phyloP scores from a whole-genome alignment of 1,140 invertebrate species.

The Leptinotarsa undecemlineata region DNA sequence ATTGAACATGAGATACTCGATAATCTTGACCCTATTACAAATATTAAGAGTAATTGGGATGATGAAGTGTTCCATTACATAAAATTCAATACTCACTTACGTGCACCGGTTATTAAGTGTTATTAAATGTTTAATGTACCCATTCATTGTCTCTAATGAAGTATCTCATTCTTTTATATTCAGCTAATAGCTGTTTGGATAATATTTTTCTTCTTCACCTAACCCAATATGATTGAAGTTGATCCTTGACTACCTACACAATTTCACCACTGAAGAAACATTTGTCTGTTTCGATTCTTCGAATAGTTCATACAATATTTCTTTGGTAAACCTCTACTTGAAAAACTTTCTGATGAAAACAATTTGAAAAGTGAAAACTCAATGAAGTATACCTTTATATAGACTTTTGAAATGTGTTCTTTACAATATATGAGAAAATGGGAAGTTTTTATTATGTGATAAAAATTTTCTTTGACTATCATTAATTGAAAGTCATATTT shows the following conservation, averaged over 20 bases:
- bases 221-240: neutral
- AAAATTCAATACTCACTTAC: neutral
- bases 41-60: slow-evolving; percentile 28
- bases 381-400: too few species aligned
- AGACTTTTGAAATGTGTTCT: too few species aligned
- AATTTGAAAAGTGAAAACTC: too few species aligned
- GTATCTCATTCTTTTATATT: neutral
- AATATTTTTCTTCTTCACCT: slow-evolving; percentile 7
- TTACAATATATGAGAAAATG: too few species aligned
- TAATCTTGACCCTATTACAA: slow-evolving; percentile 29
- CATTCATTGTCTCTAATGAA: neutral
- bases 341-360: too few species aligned
- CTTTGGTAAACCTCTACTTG: too few species aligned
- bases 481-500: too few species aligned
- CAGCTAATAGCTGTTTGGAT: neutral
- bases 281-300: too few species aligned
- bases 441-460: too few species aligned
- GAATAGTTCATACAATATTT: too few species aligned
- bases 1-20: slow-evolving; percentile 13
- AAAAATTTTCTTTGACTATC: too few species aligned
- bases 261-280: too few species aligned
- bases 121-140: slow-evolving; percentile 4
- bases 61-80: slow-evolving; percentile 5
- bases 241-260: neutral
- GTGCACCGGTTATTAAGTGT: neutral